These are phyloP conservation scores for Sebastes schlegelii DNA, from an alignment of 2,113 vertebrate species.

Conservation along the genomic window DNA sequence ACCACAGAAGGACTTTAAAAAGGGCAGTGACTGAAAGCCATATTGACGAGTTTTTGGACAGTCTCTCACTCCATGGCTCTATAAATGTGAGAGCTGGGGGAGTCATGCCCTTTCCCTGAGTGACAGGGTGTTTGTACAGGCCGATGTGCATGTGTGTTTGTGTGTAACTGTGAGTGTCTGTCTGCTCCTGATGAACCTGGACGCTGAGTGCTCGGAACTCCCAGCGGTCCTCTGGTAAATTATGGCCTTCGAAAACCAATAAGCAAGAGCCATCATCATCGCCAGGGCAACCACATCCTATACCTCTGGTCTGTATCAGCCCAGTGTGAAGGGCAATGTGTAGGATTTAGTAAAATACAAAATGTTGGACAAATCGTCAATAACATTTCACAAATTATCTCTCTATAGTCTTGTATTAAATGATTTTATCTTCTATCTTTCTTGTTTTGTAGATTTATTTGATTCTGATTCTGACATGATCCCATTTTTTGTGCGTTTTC, in stretches of 20 bases:
- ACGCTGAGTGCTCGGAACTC: conserved; percentile 57
- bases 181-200: conserved; percentile 56
- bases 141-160: conserved; percentile 15
- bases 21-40: conserved; percentile 45
- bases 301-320: conserved; percentile 13
- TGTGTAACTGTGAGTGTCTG: conserved; percentile 46
- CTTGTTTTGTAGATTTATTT: neutral
- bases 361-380: neutral
- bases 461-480: neutral
- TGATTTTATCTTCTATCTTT: neutral
- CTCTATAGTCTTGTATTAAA: neutral
- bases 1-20: conserved; percentile 47
- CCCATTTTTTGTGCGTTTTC: no score
- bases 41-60: conserved; percentile 61
- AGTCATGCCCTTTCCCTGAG: conserved; percentile 29
- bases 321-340: conserved; percentile 15
- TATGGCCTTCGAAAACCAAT: conserved; percentile 62
- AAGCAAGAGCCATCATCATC: conserved; percentile 30
- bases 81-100: conserved; percentile 54
- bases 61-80: conserved; percentile 39
- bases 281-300: conserved; percentile 43
- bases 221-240: conserved; percentile 58
- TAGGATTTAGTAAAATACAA: neutral
- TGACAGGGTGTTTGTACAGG: conserved; percentile 38
- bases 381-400: neutral